phyloP scores from a whole-genome alignment of 2,113 vertebrate genomes.

The Callipepla squamata region DNA sequence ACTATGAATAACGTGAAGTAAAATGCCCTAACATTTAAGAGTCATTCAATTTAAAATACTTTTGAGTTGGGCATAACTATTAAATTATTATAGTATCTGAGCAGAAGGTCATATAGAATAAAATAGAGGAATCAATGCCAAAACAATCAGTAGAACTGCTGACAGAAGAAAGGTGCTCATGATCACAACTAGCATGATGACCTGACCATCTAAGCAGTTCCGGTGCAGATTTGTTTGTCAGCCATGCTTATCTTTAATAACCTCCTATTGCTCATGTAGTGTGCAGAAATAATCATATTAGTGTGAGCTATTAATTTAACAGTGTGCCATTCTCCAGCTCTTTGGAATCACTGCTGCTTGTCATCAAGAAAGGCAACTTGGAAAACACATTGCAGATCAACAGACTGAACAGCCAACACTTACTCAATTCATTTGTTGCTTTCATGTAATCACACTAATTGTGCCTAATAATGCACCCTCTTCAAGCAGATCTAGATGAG shows the following conservation, averaged over 20 bases:
- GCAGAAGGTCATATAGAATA: neutral
- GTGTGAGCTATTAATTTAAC: neutral
- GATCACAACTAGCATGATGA: neutral
- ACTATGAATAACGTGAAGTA: neutral
- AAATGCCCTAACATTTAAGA: neutral
- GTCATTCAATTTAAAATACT: neutral
- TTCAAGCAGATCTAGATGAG: neutral
- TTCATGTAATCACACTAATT: neutral
- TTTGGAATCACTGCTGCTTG: neutral
- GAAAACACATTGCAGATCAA: neutral
- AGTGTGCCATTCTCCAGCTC: neutral
- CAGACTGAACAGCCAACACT: neutral
- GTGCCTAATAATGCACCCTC: neutral
- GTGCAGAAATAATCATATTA: neutral
- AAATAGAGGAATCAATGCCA: neutral
- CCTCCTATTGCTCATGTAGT: neutral
- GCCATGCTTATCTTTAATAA: neutral
- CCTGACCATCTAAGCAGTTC: rapidly evolving
- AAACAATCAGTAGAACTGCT: neutral
- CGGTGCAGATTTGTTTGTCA: neutral
- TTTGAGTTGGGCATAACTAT: neutral
- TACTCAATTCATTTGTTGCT: neutral
- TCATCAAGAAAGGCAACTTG: neutral
- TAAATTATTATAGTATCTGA: neutral
- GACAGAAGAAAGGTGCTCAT: neutral